These are phyloP conservation scores for Brenthis ino DNA, from an alignment of 2,888 invertebrate species.

Conservation along the genomic window DNA sequence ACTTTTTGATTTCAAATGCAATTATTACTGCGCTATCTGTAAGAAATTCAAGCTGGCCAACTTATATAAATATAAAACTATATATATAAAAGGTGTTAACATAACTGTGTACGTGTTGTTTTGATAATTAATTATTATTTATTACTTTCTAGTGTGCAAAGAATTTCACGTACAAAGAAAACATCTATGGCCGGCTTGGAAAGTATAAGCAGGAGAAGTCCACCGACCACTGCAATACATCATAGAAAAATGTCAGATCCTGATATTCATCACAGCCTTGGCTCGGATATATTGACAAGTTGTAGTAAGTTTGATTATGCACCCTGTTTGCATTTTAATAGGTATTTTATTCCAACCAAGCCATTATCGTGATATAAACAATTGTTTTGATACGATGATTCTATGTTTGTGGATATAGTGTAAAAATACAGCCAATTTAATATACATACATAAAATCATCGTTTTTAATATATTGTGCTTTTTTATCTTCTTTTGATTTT, in stretches of 20 bases:
- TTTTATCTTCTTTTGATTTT: too few relatives aligned
- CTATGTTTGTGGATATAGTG: too few relatives aligned
- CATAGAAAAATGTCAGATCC: conserved; percentile 94
- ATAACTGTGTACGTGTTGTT: background rate
- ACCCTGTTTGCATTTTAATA: too few relatives aligned
- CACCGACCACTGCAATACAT: conserved; percentile 80
- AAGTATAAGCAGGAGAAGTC: conserved; percentile 78
- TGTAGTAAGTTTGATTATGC: conserved; percentile 18
- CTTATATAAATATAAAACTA: background rate
- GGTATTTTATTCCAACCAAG: too few relatives aligned
- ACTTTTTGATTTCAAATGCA: background rate
- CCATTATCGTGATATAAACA: too few relatives aligned
- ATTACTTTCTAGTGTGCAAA: conserved; percentile 76
- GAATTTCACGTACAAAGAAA: conserved; percentile 87
- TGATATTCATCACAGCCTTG: conserved; percentile 89
- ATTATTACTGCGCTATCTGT: background rate
- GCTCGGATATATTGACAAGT: conserved; percentile 71
- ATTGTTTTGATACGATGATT: too few relatives aligned
- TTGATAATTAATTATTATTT: background rate
- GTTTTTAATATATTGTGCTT: too few relatives aligned
- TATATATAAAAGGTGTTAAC: too few relatives aligned
- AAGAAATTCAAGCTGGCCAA: too few relatives aligned
- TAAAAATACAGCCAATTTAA: too few relatives aligned
- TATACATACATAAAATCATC: too few relatives aligned
- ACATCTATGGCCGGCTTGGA: conserved; percentile 88